Percentiles rank a stretch among this genome's conserved stretches.
Conservation (phyloP, 35 echinoderm and acorn worm species). For the Ptychodera flava region DNA sequence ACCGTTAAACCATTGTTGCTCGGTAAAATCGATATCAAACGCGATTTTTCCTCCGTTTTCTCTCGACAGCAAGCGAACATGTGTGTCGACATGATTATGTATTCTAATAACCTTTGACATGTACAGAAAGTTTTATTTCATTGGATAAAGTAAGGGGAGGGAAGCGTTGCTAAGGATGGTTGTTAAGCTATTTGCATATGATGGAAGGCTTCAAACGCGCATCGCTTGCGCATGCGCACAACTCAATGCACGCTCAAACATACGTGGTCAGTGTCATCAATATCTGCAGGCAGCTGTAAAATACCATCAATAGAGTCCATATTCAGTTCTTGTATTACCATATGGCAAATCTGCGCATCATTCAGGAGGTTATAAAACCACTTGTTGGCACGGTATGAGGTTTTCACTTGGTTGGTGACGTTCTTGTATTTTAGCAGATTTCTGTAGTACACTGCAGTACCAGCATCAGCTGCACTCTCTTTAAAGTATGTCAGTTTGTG, state of each 20-base stretch:
- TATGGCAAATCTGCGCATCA: neutral
- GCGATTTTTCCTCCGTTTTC: neutral
- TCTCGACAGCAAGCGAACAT: neutral
- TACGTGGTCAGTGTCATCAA: neutral
- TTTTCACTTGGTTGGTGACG: neutral
- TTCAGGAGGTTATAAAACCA: neutral
- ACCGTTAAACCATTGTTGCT: neutral
- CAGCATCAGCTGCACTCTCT: neutral
- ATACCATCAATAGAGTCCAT: neutral
- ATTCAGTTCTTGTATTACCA: neutral
- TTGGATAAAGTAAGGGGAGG: neutral
- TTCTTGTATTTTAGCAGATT: neutral
- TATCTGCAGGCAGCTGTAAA: neutral
- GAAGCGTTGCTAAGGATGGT: neutral
- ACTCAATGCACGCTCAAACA: neutral
- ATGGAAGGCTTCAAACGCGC: neutral
- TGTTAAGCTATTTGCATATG: neutral
- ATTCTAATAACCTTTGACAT: conserved; percentile 2
- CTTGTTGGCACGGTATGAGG: neutral
- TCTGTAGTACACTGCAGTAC: neutral
- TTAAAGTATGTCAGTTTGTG: neutral
- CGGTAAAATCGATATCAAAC: neutral
- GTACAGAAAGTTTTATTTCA: neutral
- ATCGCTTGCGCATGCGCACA: neutral
- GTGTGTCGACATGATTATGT: neutral